Evolutionary conservation across 2,888 invertebrate species (phyloP), one percentile per base, ranked within the genome.

Genomic region (Dryomyza anilis): DNA sequence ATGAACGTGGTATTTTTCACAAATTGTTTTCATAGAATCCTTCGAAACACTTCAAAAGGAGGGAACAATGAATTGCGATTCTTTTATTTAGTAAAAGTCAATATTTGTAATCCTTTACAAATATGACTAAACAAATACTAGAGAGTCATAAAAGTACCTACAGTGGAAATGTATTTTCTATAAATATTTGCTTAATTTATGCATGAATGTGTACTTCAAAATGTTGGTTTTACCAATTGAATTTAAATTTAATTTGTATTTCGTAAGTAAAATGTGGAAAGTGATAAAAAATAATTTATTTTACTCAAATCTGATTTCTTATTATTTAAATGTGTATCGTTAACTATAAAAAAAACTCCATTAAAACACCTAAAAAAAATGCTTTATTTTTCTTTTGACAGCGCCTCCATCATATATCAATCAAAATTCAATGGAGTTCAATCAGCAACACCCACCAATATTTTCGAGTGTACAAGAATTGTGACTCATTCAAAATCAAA

Each of bases 371-470:
- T n/a, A n/a, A n/a, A n/a, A n/a, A 14, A 48, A 48, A 48, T 21
- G 6, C 25, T 23, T 48, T 12, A 3, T 7, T 7, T 48, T 14
- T 2, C 21, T 19, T 36, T 21, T 36, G 33, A 30, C 33, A 36
- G 36, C 33, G 19, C 12, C 21, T 33, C 33, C 5, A 10, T 55
- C 53, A 33, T 33, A 33, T 55, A 55, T 55, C 53, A 21, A 55
- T 55, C 65, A 71, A 71, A 57, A 66, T 16, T 50, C 50, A 21
- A 25, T 48, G 23, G 23, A 21, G 39, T 23, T 48, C 48, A 43
- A 43, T 43, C 43, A 43, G 8, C 6, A 2, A 16, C 43, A 43
- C 43, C 16, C 2, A 43, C 6, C 16, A n/a, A 43, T 43, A 14
- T 36, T 36, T 5, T 43, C 43, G 19, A n/a, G n/a, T 43, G 8